These are phyloP conservation scores for Micromussa lordhowensis DNA, from an alignment of 92 coral and sea anemone species.

Conservation along the genomic window DNA sequence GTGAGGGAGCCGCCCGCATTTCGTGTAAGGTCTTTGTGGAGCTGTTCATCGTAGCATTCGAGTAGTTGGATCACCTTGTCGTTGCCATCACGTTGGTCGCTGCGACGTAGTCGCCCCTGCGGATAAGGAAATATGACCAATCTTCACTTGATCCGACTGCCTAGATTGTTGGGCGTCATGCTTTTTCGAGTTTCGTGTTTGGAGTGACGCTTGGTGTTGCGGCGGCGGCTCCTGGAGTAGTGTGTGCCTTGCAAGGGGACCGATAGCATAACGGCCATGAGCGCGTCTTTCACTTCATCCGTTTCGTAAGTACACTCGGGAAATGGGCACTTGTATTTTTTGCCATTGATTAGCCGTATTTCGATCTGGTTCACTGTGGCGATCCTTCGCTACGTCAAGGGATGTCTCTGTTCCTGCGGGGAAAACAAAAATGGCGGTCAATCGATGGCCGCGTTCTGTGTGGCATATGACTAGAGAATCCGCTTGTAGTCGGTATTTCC, in stretches of 20 bases:
- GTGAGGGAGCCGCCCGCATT: slow-evolving; percentile 69
- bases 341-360: no score
- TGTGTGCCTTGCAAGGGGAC: slow-evolving; percentile 61
- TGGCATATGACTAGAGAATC: no score
- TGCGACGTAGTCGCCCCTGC: no score
- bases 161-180: slow-evolving; percentile 4
- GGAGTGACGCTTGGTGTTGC: slow-evolving; percentile 20
- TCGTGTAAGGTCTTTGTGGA: slow-evolving; percentile 70
- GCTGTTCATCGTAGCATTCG: slow-evolving; percentile 73
- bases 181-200: slow-evolving; percentile 42
- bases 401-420: no score
- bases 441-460: no score
- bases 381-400: no score
- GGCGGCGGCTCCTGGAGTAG: slow-evolving; percentile 1
- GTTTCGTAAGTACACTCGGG: slow-evolving; percentile 53
- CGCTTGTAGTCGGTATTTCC: no score
- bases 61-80: slow-evolving; percentile 69
- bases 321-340: slow-evolving; percentile 52
- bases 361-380: no score
- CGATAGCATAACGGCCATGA: slow-evolving; percentile 62
- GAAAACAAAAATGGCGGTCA: no score
- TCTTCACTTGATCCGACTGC: not conserved
- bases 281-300: slow-evolving; percentile 47
- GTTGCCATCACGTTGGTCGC: not conserved
- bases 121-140: no score